Base-by-base conservation (phyloP, 2,888 invertebrate genomes). In the Heteromyza rotundicornis region DNA sequence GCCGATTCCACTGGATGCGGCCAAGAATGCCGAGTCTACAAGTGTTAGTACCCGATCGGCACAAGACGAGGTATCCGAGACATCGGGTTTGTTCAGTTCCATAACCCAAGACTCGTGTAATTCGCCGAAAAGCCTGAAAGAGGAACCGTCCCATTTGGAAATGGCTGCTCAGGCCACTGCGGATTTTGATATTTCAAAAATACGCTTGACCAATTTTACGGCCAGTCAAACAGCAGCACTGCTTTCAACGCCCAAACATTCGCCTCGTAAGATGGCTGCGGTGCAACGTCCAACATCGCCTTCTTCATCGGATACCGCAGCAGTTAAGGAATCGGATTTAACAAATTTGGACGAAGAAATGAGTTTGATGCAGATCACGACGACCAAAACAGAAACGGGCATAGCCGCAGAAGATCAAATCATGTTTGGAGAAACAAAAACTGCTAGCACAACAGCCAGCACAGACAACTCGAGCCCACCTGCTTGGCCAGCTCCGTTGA, bases 81-180 rank as follows among this genome's bases (percentile, higher is more conserved):
- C 88, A 17, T 88, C 88, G 70, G 87, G 87, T 57, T 78, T 88
- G 68, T 86, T 88, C 23, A 87, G 87, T 77, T 88, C 88, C 66
- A 78, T 89, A 40, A 87, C 88, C 1, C 84, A 87, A 69, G 89
- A 89, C 79, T 82, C 87, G 57, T 87, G 87, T 32, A 87, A 87
- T 69, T 87, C 87, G 2, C 86, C 86, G 8, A 86, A 66, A 24
- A 74, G 73, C 55, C 55, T 70, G 12, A 74, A 68, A 49, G 73
- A 74, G 32, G 73, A 72, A 24, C 57, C 55, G n/a, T 55, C 10
- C 20, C 57, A 57, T 16, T 24, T 51, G 14, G 24, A 40, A 3
- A 40, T 2, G 36, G 52, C 17, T 2, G 60, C 65, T 19, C 32
- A n/a, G 7, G 14, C 14, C 16, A 12, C 10, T 0, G 55, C 55